Base-by-base conservation (phyloP, 1,140 invertebrate genomes). In the Ctenoplectra terminalis region DNA sequence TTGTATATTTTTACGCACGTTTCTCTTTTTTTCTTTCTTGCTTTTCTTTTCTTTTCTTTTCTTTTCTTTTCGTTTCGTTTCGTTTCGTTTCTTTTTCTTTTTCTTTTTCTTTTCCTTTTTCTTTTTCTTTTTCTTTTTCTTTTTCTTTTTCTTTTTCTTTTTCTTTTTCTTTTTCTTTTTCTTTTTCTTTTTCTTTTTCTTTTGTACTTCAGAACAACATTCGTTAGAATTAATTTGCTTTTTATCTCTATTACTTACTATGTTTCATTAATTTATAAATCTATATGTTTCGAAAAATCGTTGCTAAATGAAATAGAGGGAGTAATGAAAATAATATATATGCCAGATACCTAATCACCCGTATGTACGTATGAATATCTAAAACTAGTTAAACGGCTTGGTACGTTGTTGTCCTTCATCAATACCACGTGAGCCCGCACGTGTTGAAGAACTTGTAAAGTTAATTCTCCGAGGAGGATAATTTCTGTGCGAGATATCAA, bases 371-470 rank as follows among this genome's bases (percentile, higher is more conserved):
- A 26, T 17, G 17, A 20, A 26, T n/a, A 31, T 37, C 29, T 56
- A 46, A 9, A 69, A 26, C 23, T 58, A 46, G 17, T 46, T 0
- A 2, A 66, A 54, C 17, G 48, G 11, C 2, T 72, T 2, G 29
- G 46, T 64, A 23, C 8, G 13, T 73, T 2, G 37, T 61, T 17
- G 23, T 46, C 54, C 26, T 43, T n/a, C 5, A 4, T 52, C 26
- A 26, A 26, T 23, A 63, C 15, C 58, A 73, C 77, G 77, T 63
- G 77, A 73, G 17, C 77, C 69, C 3, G 77, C 77, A 73, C 77
- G 77, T 73, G 69, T 40, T 1, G 20, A 70, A 54, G 7, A 40
- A 50, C 43, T 29, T 13, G 0, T 6, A 37, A 56, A 48, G 29
- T 4, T 6, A 31, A 71, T 60, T 50, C 31, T 17, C 29, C 26